Evolutionary conservation across 2,113 vertebrate species (phyloP).

Genomic region (Alosa alosa): DNA sequence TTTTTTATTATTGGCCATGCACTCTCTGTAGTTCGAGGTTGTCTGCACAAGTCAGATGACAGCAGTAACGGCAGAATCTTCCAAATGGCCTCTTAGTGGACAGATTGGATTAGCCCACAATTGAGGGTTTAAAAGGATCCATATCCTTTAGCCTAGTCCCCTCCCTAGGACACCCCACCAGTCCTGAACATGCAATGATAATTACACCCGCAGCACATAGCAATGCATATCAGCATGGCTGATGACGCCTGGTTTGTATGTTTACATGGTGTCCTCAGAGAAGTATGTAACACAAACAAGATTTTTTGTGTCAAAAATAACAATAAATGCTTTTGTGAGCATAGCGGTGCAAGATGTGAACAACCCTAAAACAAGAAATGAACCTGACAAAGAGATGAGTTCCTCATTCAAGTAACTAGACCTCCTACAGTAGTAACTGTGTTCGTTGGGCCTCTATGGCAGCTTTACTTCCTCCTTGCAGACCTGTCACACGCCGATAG

Average conservation of each 20-base stretch:
- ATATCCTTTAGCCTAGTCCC: slow-evolving; percentile 39
- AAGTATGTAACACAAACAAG: neutral
- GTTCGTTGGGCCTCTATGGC: slow-evolving; percentile 47
- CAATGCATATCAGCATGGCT: neutral
- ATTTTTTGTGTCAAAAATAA: neutral
- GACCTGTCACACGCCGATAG: slow-evolving; percentile 45
- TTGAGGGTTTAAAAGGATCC: slow-evolving; percentile 54
- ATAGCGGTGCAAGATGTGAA: neutral
- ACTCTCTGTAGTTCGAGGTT: neutral
- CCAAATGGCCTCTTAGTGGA: slow-evolving; percentile 67
- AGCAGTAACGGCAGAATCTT: slow-evolving; percentile 45
- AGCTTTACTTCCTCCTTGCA: slow-evolving; percentile 56
- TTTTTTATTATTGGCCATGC: neutral
- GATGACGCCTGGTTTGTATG: neutral
- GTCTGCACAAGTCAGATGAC: slow-evolving; percentile 24
- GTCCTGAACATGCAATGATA: neutral
- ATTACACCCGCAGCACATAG: neutral
- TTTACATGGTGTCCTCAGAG: neutral
- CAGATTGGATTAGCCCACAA: slow-evolving; percentile 71
- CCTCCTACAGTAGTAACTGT: slow-evolving; percentile 37
- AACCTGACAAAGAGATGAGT: slow-evolving; percentile 36
- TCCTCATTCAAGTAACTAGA: slow-evolving; percentile 44
- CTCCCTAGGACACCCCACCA: slow-evolving; percentile 1
- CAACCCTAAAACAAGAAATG: slow-evolving; percentile 39
- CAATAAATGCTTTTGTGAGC: neutral